Conservation (phyloP, 2,797 vertebrate species). For the Pipistrellus pygmaeus region DNA sequence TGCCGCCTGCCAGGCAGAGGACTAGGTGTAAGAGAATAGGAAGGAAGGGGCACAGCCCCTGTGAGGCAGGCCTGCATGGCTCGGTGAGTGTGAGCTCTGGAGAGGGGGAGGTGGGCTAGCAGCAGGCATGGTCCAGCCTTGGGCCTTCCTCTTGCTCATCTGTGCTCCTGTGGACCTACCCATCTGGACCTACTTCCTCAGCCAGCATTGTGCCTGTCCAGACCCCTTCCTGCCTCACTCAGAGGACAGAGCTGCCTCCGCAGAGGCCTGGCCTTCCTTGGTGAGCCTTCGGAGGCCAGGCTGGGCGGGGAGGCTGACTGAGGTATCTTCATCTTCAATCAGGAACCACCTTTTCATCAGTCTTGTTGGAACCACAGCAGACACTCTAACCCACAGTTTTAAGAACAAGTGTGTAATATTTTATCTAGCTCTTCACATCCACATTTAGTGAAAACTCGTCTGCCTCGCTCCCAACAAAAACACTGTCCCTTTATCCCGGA, state of each 20-base stretch:
- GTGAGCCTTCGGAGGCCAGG: background rate
- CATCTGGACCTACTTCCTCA: background rate
- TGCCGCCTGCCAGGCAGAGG: background rate
- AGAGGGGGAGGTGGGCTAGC: too few relatives aligned
- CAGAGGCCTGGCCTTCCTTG: background rate
- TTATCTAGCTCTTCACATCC: background rate
- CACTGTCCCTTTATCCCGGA: background rate
- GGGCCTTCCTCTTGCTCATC: background rate
- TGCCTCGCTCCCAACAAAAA: slow-evolving; percentile 8
- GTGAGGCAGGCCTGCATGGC: background rate
- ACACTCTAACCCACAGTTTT: background rate
- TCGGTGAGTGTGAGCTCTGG: background rate
- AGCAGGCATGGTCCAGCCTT: background rate
- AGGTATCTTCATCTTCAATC: background rate
- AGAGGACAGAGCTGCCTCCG: background rate
- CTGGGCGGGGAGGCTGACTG: background rate
- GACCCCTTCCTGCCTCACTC: background rate
- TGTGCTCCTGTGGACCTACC: background rate
- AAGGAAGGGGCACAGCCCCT: background rate
- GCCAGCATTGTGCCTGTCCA: background rate
- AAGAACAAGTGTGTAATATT: slow-evolving; percentile 5
- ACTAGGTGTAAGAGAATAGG: background rate
- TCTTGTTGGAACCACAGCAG: background rate
- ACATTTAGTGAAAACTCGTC: slow-evolving; percentile 9
- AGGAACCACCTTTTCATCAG: background rate